Evolutionary conservation across 2,888 invertebrate genomes (phyloP), one percentile per base, ranked within the genome.

Genomic region (Diplolepis rosae): DNA sequence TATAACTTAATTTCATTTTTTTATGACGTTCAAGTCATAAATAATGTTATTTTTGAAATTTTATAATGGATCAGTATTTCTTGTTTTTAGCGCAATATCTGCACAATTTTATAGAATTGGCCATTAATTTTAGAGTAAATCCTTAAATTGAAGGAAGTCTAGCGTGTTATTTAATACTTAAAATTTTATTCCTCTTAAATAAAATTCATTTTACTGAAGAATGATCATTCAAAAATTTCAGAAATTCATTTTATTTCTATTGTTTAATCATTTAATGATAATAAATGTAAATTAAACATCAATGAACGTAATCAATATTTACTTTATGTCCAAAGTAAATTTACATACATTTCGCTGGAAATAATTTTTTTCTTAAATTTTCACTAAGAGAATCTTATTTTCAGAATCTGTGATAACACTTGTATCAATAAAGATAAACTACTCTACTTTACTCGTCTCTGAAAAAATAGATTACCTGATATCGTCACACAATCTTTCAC

Each of bases 111-210:
- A 15, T 3, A 52, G 15, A 52, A 52, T n/a, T 52, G 52, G 15
- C 28, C 28, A 7, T 52, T 15, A 52, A 52, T 52, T 15, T 28
- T n/a, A 1, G 4, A 15, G 15, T 52, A 52, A 28, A n/a, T n/a
- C n/a, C n/a, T n/a, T n/a, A n/a, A n/a, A n/a, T 52, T 28, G 15
- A 28, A 52, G 52, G 52, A 52, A 52, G 52, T 52, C 2, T 7
- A 39, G 13, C 39, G 4, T 39, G 39, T 39, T 13, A 39, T 39
- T 39, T 28, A 9, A 28, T 52, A 52, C 28, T 28, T 9, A 52
- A 6, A 52, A 48, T 22, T 22, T 48, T 18, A n/a, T 22, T 5
- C 6, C 9, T 18, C 15, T 2, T 45, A 45, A 45, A 45, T 45
- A 15, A 3, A 18, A 45, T 45, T 45, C 4, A 32, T 32, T 32